Evolutionary conservation across 2,888 invertebrate species (phyloP).

Genomic region (Melanostoma mellinum): DNA sequence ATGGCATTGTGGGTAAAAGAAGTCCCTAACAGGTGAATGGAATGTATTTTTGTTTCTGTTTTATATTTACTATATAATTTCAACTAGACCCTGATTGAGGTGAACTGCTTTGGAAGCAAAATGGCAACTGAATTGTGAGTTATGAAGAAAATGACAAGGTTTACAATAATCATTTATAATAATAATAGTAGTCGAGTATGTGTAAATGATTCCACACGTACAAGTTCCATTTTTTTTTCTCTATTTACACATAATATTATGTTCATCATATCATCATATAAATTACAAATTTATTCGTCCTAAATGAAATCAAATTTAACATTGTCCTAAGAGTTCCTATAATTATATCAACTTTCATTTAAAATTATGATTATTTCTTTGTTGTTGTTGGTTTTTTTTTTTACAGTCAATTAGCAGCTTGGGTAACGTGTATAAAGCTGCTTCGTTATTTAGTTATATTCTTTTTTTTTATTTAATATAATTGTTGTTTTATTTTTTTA

Average conservation of each 20-base stretch:
- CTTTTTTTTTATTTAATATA: not conserved
- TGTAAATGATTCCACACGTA: slow-evolving; percentile 46
- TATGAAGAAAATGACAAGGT: slow-evolving; percentile 61
- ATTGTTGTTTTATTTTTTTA: slow-evolving; percentile 2
- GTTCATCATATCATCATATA: slow-evolving; percentile 40
- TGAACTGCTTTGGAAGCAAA: slow-evolving; percentile 59
- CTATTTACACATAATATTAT: slow-evolving; percentile 65
- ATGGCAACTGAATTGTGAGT: slow-evolving; percentile 67
- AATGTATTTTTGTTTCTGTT: slow-evolving; percentile 16
- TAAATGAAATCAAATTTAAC: slow-evolving; percentile 64
- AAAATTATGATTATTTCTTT: slow-evolving; percentile 13
- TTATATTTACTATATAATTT: slow-evolving; percentile 1
- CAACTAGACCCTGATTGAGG: no score
- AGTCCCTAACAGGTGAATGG: slow-evolving; percentile 52
- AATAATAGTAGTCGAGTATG: slow-evolving; percentile 41
- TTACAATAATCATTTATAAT: slow-evolving; percentile 36
- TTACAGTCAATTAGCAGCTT: slow-evolving; percentile 70
- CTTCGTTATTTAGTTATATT: slow-evolving; percentile 35
- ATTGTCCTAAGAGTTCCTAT: slow-evolving; percentile 21
- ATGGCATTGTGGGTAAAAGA: slow-evolving; percentile 17
- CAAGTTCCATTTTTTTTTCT: slow-evolving; percentile 20
- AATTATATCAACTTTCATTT: slow-evolving; percentile 34
- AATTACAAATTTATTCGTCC: slow-evolving; percentile 63
- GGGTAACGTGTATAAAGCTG: slow-evolving; percentile 65
- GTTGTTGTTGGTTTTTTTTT: slow-evolving; percentile 49